Evolutionary conservation across 1,140 invertebrate genomes (phyloP), one percentile per base, ranked within the genome.

Genomic region (Kradibia gibbosae): DNA sequence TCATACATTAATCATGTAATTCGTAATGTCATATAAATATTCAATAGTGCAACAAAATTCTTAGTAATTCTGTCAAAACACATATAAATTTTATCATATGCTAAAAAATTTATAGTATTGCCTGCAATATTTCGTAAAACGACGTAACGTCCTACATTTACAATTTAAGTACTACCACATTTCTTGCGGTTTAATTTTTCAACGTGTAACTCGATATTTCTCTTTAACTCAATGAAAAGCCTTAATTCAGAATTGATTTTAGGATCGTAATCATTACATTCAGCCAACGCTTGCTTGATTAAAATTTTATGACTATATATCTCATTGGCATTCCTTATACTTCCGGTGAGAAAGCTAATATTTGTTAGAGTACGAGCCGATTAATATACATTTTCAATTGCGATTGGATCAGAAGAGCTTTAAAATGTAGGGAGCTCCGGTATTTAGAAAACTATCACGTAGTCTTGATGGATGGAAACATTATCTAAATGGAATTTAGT

Each of bases 401-500:
- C 31, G 25, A 34, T 34, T 60, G 31, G 1, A 22, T 28, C 53
- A 20, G 50, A 60, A 22, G n/a, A 60, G 28, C 4, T 60, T 60
- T 11, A 48, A 42, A 48, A 77, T 48, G 34, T 50, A 57, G 75
- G 57, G 39, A 48, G n/a, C 25, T 25, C 57, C n/a, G 11, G 3
- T 77, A n/a, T 65, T 42, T 17, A 25, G 39, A 77, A 77, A 62
- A 65, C 75, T 65, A 45, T 77, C 75, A 77, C 75, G 75, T 77
- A 77, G 39, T 15, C 57, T 65, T 77, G 75, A 77, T 60, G 42
- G 75, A 77, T 77, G 75, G 42, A 65, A 77, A 65, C 57, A 65
- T 36, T 65, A 65, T 5, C 75, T 77, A 77, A 77, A 65, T 65
- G 57, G 57, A 77, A 77, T 77, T 77, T 77, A 65, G 75, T 45